A percentile compares a stretch with the other conserved stretches of the same genome.
phyloP scores from a whole-genome alignment of 2,797 vertebrate genomes.

The Vireo griseus region DNA sequence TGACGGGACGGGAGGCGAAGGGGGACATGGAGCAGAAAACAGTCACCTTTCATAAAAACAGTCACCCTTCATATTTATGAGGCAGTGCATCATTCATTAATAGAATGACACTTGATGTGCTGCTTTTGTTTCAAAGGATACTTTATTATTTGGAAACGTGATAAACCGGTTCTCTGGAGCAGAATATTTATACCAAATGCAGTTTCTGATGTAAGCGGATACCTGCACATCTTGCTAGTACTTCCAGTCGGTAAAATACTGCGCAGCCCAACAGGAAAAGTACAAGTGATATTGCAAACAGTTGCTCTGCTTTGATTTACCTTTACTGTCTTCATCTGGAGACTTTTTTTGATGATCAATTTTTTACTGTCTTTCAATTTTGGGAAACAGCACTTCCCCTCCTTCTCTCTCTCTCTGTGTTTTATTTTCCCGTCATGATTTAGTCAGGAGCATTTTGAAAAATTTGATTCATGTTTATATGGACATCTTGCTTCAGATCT shows the following conservation, averaged over 20 bases:
- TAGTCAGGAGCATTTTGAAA: background rate
- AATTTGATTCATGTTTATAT: background rate
- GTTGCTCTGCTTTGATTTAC: slow-evolving; percentile 53
- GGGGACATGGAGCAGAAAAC: background rate
- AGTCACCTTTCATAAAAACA: background rate
- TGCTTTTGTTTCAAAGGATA: slow-evolving; percentile 37
- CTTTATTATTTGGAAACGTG: background rate
- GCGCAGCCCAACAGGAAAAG: background rate
- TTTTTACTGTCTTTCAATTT: slow-evolving; percentile 32
- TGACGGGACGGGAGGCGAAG: background rate
- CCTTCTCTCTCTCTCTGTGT: background rate
- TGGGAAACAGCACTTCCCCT: background rate
- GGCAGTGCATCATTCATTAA: background rate
- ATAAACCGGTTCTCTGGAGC: background rate
- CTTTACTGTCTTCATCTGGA: slow-evolving; percentile 56
- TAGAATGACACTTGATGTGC: slow-evolving; percentile 1
- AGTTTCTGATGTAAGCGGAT: slow-evolving; percentile 22
- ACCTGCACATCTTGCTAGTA: slow-evolving; percentile 36
- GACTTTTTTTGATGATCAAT: background rate
- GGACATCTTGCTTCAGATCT: background rate
- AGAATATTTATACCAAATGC: slow-evolving; percentile 18
- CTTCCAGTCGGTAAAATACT: background rate
- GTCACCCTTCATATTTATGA: background rate
- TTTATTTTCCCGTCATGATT: slow-evolving; percentile 3
- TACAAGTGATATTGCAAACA: slow-evolving; percentile 34